These are phyloP conservation scores for Etheostoma nigrum DNA, from an alignment of 2,797 vertebrate species.

Conservation along the genomic window DNA sequence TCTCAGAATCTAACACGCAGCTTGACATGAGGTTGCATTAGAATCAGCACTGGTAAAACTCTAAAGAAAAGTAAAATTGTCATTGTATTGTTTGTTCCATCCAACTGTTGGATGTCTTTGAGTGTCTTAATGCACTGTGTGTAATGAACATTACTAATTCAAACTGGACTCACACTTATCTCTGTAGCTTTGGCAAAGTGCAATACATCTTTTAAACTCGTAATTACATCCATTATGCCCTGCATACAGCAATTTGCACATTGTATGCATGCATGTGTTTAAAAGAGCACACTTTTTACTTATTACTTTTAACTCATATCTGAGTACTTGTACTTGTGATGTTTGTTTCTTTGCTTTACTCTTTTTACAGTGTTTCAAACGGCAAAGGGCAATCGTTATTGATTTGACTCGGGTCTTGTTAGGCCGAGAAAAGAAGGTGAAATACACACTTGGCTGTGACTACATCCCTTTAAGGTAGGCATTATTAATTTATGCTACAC, in stretches of 20 bases:
- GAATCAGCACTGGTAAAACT: conserved; percentile 2
- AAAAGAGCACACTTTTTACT: too few species aligned
- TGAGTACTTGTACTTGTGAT: too few species aligned
- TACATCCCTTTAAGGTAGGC: conserved; percentile 80
- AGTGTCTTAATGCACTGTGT: neutral
- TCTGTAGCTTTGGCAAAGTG: neutral
- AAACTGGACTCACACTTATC: neutral
- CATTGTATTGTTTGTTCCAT: neutral
- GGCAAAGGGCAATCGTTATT: conserved; percentile 47
- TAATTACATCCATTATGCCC: too few species aligned
- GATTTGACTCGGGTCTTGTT: conserved; percentile 60
- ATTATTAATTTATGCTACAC: conserved; percentile 86
- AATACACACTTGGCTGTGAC: conserved; percentile 80
- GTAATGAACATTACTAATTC: neutral
- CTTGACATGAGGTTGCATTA: neutral
- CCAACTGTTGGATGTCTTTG: too few species aligned
- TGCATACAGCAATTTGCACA: neutral
- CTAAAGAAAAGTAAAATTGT: neutral
- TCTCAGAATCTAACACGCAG: neutral
- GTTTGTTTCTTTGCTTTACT: neutral
- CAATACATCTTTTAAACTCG: too few species aligned
- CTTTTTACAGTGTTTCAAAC: neutral
- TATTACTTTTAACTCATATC: too few species aligned
- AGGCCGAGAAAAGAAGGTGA: conserved; percentile 66
- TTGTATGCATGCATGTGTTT: neutral